A percentile compares a stretch with the other conserved stretches of the same genome.
These are phyloP conservation scores for Callorhinus ursinus DNA, from an alignment of 2,113 vertebrate genomes.

Conservation along the genomic window DNA sequence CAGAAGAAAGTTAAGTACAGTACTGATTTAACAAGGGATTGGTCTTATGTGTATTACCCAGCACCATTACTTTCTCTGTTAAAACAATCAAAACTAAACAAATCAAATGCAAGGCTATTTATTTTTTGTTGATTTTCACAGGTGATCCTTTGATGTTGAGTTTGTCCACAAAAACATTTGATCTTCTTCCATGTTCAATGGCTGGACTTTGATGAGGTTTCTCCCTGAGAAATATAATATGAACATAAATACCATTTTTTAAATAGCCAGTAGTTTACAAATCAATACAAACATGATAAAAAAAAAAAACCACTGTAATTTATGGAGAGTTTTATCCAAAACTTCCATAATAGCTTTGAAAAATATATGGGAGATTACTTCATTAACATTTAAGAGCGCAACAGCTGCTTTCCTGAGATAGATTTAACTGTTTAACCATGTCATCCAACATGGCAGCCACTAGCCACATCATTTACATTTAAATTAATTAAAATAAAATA, in stretches of 20 bases:
- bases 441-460: neutral
- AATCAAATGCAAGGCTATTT: slow-evolving; percentile 73
- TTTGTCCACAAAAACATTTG: slow-evolving; percentile 75
- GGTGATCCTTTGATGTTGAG: slow-evolving; percentile 84
- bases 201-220: slow-evolving; percentile 75
- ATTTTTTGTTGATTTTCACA: slow-evolving; percentile 84
- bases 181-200: slow-evolving; percentile 63
- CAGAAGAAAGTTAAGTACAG: slow-evolving; percentile 66
- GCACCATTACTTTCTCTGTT: slow-evolving; percentile 82
- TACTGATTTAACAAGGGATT: slow-evolving; percentile 79
- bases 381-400: neutral
- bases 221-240: slow-evolving; percentile 83
- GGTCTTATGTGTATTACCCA: slow-evolving; percentile 80
- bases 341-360: neutral
- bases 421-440: neutral
- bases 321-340: slow-evolving; percentile 17
- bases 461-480: neutral
- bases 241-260: slow-evolving; percentile 43
- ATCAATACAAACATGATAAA: neutral
- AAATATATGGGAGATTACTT: slow-evolving; percentile 3
- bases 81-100: slow-evolving; percentile 62
- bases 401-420: neutral
- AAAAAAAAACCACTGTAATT: neutral
- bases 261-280: neutral
- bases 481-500: slow-evolving; percentile 14